phyloP scores from a whole-genome alignment of 2,113 vertebrate genomes.

The Centropus unirufus region DNA sequence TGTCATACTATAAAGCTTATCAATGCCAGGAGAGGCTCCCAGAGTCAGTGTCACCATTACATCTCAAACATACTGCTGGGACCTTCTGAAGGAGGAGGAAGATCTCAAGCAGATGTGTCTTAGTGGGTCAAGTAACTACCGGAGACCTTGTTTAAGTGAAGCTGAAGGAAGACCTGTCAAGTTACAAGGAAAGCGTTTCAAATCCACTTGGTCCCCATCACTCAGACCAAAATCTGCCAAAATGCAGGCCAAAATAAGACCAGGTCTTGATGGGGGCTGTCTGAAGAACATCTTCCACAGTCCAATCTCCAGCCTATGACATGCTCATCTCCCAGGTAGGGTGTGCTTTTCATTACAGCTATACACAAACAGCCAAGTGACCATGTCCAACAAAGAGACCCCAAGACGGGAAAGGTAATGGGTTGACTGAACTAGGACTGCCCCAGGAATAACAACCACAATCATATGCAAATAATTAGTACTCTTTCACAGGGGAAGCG shows the following conservation, averaged over 20 bases:
- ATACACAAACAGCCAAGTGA: fast-evolving
- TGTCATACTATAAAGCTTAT: neutral
- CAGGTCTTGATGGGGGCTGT: neutral
- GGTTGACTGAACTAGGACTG: neutral
- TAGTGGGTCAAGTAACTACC: neutral
- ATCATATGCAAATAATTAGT: neutral
- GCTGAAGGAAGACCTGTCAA: neutral
- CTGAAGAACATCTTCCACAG: neutral
- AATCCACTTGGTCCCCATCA: neutral
- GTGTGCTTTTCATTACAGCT: neutral
- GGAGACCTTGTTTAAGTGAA: neutral
- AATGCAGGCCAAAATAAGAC: neutral
- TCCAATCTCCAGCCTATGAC: neutral
- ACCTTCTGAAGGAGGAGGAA: neutral
- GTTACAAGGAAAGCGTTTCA: neutral
- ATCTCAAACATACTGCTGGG: neutral
- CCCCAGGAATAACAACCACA: neutral
- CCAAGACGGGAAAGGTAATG: neutral
- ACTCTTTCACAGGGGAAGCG: neutral
- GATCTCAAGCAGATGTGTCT: neutral
- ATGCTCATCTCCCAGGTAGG: neutral
- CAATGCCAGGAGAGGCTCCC: neutral
- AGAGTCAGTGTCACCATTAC: neutral
- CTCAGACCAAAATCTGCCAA: neutral
- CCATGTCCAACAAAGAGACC: neutral